These are phyloP conservation scores for Trogon surrucura DNA, from an alignment of 2,113 vertebrate species.

Conservation along the genomic window DNA sequence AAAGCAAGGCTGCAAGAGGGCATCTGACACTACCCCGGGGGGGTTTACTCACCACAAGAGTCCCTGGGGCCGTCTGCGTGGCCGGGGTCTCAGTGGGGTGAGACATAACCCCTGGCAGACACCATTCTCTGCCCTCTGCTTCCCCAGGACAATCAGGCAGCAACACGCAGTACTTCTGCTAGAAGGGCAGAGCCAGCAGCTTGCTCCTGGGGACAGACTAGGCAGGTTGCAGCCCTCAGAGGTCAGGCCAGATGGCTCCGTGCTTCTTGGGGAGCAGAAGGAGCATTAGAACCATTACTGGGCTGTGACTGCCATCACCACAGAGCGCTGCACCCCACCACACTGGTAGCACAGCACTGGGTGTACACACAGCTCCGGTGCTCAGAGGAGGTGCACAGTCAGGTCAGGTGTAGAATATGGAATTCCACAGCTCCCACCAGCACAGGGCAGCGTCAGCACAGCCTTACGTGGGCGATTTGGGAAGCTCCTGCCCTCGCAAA, in stretches of 20 bases:
- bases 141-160: background rate
- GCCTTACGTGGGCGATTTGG: background rate
- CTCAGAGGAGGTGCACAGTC: background rate
- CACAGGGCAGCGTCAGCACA: background rate
- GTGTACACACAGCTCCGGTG: accelerated
- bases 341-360: background rate
- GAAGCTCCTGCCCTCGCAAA: background rate
- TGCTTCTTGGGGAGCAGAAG: background rate
- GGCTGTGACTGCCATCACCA: background rate
- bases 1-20: background rate
- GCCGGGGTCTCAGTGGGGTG: background rate
- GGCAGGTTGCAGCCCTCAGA: background rate
- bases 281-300: accelerated
- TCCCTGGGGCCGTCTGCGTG: background rate
- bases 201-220: accelerated
- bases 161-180: background rate
- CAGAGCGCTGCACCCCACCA: background rate
- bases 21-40: background rate
- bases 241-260: accelerated
- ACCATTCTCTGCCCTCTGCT: background rate
- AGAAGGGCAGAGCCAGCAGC: background rate
- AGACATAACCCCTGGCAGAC: background rate
- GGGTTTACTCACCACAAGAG: accelerated
- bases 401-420: background rate
- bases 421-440: background rate